Percentiles rank a stretch among this genome's conserved stretches.
Evolutionary conservation across 1,140 invertebrate species (phyloP).

Genomic region (Drosophila sp.): DNA sequence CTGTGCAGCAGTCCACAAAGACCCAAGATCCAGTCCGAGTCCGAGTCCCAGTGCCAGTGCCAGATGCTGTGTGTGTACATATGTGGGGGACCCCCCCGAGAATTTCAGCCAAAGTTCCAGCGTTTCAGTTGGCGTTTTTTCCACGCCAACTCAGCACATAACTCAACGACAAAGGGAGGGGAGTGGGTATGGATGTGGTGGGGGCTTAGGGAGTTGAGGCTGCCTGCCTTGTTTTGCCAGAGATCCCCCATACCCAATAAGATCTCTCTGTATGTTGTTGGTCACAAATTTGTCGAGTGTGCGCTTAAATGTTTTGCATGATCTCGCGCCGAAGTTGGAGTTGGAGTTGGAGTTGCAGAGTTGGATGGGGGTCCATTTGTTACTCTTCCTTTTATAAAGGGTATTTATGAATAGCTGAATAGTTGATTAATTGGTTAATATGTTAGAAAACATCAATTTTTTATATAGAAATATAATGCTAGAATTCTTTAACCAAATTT

Average conservation of each 20-base stretch:
- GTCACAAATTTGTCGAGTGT: constrained; percentile 78
- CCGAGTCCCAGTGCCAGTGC: neutral
- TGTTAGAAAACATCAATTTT: too few relatives aligned
- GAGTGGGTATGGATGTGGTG: neutral
- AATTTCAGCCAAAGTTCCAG: constrained; percentile 30
- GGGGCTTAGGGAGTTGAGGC: neutral
- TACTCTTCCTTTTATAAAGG: neutral
- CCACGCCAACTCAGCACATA: constrained; percentile 69
- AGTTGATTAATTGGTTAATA: too few relatives aligned
- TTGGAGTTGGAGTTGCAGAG: neutral
- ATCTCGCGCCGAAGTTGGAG: constrained; percentile 14
- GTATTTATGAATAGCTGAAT: neutral
- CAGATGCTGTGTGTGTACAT: constrained; percentile 48
- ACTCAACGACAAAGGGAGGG: constrained; percentile 17
- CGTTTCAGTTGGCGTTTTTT: constrained; percentile 31
- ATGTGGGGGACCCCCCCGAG: constrained; percentile 27
- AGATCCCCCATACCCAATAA: constrained; percentile 45
- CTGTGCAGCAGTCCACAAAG: neutral
- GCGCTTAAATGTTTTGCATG: constrained; percentile 76
- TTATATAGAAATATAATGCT: too few relatives aligned
- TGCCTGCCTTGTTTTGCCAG: constrained; percentile 9
- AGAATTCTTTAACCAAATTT: too few relatives aligned
- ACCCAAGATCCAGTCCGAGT: constrained; percentile 32
- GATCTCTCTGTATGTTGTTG: constrained; percentile 40
- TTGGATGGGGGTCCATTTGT: neutral